A percentile compares a stretch with the other conserved stretches of the same genome.
Conservation (phyloP, 1,140 invertebrate species). For the Drosophila ogumai region DNA sequence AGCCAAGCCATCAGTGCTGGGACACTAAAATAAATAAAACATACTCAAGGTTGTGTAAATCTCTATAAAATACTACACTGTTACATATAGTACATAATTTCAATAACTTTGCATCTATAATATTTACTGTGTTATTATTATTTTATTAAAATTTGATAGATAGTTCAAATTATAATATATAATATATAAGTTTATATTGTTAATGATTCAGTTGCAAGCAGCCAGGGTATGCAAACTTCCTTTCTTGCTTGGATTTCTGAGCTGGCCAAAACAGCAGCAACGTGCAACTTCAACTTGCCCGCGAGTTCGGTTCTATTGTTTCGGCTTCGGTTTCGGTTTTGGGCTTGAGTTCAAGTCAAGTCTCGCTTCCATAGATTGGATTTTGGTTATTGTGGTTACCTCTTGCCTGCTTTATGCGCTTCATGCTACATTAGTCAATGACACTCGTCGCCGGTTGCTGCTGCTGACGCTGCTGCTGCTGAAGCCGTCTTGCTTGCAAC, state of each 20-base stretch:
- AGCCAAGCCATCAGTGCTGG: constrained; percentile 29
- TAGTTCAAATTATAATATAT: no score
- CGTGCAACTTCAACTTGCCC: constrained; percentile 32
- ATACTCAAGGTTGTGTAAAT: not conserved
- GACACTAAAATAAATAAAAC: constrained; percentile 1
- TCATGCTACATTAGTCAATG: constrained; percentile 79
- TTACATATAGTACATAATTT: not conserved
- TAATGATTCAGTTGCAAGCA: no score
- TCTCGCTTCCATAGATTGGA: constrained; percentile 44
- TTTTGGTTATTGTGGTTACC: constrained; percentile 68
- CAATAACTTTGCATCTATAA: no score
- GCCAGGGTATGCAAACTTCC: no score
- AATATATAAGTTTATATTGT: no score
- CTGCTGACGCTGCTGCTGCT: constrained; percentile 13
- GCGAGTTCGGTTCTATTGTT: constrained; percentile 65
- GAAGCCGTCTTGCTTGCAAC: constrained; percentile 58
- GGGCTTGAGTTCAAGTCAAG: constrained; percentile 24
- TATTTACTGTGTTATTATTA: no score
- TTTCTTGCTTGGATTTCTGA: not conserved
- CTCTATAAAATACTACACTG: not conserved
- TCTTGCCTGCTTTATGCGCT: constrained; percentile 67
- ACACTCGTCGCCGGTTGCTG: constrained; percentile 52
- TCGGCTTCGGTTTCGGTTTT: constrained; percentile 34
- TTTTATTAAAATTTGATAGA: no score
- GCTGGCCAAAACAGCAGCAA: constrained; percentile 23